These are phyloP conservation scores for Scaptomyza parva DNA, from an alignment of 2,888 invertebrate species.

Conservation along the genomic window DNA sequence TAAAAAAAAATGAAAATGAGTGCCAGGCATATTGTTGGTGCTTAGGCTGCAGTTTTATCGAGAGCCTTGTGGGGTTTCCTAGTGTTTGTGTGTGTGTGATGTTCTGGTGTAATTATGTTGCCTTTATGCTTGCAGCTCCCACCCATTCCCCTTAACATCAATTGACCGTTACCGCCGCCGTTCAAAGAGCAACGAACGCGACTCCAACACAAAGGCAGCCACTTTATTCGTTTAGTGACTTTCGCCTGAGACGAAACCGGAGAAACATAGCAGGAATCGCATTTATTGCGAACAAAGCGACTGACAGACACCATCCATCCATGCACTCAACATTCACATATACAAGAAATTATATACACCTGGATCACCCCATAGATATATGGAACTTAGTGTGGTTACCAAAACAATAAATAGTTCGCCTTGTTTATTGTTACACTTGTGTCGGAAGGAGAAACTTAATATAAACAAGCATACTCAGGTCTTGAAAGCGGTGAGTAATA, in stretches of 20 bases:
- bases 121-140: slow-evolving; percentile 59
- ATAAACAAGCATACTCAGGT: slow-evolving; percentile 15
- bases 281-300: slow-evolving; percentile 39
- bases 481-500: slow-evolving; percentile 62
- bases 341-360: background rate
- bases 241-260: slow-evolving; percentile 57
- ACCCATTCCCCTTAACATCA: slow-evolving; percentile 21
- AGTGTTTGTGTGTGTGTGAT: slow-evolving; percentile 10
- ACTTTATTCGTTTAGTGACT: slow-evolving; percentile 64
- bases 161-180: slow-evolving; percentile 47
- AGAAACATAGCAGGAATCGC: slow-evolving; percentile 43
- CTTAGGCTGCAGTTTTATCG: slow-evolving; percentile 9
- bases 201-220: slow-evolving; percentile 60
- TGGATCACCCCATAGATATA: slow-evolving; percentile 4
- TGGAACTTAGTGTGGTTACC: slow-evolving; percentile 1
- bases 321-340: slow-evolving; percentile 1
- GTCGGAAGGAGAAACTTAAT: slow-evolving; percentile 24
- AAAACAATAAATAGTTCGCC: slow-evolving; percentile 62
- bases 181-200: slow-evolving; percentile 68
- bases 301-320: slow-evolving; percentile 8
- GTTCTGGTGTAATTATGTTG: slow-evolving; percentile 22
- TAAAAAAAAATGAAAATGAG: slow-evolving; percentile 63
- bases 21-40: slow-evolving; percentile 27
- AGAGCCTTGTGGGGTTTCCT: background rate
- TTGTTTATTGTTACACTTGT: slow-evolving; percentile 52